Evolutionary conservation across 2,797 vertebrate species (phyloP), one percentile per base, ranked within the genome.

Genomic region (Sebastes steindachneri): DNA sequence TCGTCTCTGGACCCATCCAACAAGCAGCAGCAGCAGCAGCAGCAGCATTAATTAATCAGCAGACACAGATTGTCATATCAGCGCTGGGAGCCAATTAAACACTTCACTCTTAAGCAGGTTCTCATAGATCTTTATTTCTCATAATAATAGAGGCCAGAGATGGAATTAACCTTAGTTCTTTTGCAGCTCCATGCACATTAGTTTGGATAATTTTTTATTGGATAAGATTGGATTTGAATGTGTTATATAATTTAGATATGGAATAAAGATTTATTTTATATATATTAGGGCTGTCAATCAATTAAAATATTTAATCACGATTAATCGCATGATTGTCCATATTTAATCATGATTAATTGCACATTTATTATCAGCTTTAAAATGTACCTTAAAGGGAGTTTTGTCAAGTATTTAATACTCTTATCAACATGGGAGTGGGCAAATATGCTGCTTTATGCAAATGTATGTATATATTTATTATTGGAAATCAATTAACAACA

Each of bases 1-100:
- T 73, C 26, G 80, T 88, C 79, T 87, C 75, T 80, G 70, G 78
- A 80, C 71, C 80, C 85, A 66, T 82, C 75, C 84, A 75, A 67
- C 51, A 62, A 77, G 78, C 80, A 63, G 78, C 83, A 77, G 73
- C 69, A 28, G 28, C 26, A 77, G 65, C 71, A 73, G 82, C 76
- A 73, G 59, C 76, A 70, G 55, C 55, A 74, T 89, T 88, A 83
- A 91, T 92, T 93, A 83, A 89, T 89, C 87, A 90, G 59, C 37
- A 80, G 71, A 79, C 80, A 62, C 83, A 90, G 83, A 82, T 70
- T 87, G 72, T 89, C 86, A 59, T 33, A 76, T 90, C 80, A 75
- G 72, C 60, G 10, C 75, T 33, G 45, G 74, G 77, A 92, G 81
- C 81, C 86, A 86, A 83, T 92, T 87, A 87, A 88, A 83, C 81